A percentile compares a stretch with the other conserved stretches of the same genome.
Conservation (phyloP, 2,113 vertebrate species). For the Leucopternis melanops region DNA sequence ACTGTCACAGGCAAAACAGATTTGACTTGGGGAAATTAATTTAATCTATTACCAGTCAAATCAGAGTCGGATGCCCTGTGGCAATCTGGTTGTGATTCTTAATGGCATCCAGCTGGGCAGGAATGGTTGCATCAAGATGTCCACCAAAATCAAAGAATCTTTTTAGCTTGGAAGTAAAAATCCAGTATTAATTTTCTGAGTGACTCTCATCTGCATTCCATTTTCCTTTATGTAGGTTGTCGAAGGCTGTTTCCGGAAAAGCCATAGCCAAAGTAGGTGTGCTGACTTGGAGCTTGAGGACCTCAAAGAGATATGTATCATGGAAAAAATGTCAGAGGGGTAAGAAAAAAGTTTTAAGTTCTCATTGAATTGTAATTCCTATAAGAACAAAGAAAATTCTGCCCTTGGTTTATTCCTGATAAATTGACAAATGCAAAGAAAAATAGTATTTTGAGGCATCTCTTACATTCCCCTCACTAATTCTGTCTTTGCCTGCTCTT, state of each 20-base stretch:
- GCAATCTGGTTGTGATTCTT: neutral
- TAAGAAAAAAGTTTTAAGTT: neutral
- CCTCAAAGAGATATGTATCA: neutral
- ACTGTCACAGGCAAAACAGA: neutral
- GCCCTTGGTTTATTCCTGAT: neutral
- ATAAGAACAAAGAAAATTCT: neutral
- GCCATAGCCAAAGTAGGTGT: neutral
- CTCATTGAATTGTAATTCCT: neutral
- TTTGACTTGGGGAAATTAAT: neutral
- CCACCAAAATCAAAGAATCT: neutral
- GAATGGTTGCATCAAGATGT: neutral
- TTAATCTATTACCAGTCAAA: neutral
- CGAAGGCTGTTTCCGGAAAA: neutral
- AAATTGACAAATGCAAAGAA: neutral
- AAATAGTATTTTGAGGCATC: neutral
- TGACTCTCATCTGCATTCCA: neutral
- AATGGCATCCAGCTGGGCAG: constrained; percentile 19
- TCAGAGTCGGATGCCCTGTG: neutral
- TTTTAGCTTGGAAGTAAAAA: neutral
- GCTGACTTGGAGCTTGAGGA: neutral
- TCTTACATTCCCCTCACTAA: neutral
- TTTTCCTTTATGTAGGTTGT: neutral
- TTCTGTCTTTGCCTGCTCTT: neutral
- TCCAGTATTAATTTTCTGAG: neutral
- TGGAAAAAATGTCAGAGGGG: neutral